phyloP scores from a whole-genome alignment of 1,140 invertebrate species.

The Heliconius melpomene region DNA sequence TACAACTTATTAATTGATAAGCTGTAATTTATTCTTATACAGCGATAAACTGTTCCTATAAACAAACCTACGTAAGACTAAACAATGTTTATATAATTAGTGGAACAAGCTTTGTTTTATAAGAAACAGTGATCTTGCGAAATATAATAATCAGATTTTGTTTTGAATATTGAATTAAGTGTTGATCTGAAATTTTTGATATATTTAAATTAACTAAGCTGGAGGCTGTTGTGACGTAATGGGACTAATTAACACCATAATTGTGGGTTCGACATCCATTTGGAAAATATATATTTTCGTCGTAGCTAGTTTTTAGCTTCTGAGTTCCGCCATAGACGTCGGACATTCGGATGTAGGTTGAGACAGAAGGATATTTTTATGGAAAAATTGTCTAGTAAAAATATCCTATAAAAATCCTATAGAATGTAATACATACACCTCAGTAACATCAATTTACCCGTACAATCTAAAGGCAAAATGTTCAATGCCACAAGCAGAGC shows the following conservation, averaged over 20 bases:
- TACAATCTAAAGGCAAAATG: constrained; percentile 16
- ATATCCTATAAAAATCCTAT: not conserved
- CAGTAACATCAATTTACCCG: not conserved
- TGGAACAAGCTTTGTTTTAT: constrained; percentile 9
- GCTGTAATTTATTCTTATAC: not conserved
- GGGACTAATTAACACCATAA: too few species aligned
- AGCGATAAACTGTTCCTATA: constrained; percentile 16
- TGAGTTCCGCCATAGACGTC: too few species aligned
- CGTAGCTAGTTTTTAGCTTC: too few species aligned
- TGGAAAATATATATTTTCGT: too few species aligned
- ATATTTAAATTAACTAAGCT: too few species aligned
- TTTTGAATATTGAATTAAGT: not conserved
- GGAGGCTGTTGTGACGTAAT: too few species aligned
- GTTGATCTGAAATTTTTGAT: not conserved
- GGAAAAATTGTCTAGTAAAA: too few species aligned
- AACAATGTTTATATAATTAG: constrained; percentile 36
- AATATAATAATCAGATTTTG: constrained; percentile 4
- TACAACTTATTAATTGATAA: not conserved
- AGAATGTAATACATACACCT: not conserved
- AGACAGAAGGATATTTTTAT: too few species aligned
- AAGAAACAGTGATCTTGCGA: constrained; percentile 14
- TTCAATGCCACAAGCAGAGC: constrained; percentile 29
- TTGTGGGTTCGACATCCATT: too few species aligned
- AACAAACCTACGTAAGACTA: constrained; percentile 27
- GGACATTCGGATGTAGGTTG: too few species aligned